phyloP scores from a whole-genome alignment of 2,888 invertebrate genomes.

The Caenorhabditis angaria region DNA sequence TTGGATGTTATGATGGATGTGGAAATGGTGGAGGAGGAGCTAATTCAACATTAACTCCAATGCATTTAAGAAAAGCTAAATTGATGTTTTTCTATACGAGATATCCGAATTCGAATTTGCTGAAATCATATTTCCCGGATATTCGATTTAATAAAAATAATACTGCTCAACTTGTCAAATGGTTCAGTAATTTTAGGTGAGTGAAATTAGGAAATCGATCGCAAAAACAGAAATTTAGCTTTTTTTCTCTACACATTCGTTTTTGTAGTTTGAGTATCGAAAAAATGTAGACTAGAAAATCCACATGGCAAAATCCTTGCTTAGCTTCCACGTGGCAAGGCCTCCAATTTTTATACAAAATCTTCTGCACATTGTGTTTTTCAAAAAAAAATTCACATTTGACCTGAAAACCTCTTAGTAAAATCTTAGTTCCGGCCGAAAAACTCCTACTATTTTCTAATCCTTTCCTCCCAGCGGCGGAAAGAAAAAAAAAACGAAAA shows the following conservation, averaged over 20 bases:
- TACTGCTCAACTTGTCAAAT: conserved; percentile 99
- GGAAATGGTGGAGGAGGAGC: conserved; percentile 42
- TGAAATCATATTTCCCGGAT: conserved; percentile 99
- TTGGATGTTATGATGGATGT: conserved; percentile 53
- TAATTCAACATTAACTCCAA: conserved; percentile 86
- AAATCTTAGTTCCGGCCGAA: too few species aligned
- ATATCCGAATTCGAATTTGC: conserved; percentile 96
- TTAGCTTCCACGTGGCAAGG: too few species aligned
- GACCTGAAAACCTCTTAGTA: too few species aligned
- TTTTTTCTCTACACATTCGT: not conserved
- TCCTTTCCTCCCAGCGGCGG: not conserved
- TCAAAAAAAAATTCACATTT: too few species aligned
- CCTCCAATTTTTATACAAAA: too few species aligned
- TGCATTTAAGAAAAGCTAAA: conserved; percentile 99
- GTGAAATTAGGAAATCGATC: not conserved
- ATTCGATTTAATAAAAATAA: conserved; percentile 99
- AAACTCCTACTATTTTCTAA: too few species aligned
- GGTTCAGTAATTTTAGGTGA: conserved; percentile 99
- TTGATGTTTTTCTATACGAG: conserved; percentile 99
- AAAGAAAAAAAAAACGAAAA: not conserved
- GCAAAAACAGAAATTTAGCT: not conserved
- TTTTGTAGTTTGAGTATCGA: too few species aligned
- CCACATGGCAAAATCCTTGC: too few species aligned
- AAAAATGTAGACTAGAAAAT: too few species aligned
- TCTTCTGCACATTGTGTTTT: too few species aligned